phyloP scores from a whole-genome alignment of 2,797 vertebrate genomes.

The Fratercula arctica region DNA sequence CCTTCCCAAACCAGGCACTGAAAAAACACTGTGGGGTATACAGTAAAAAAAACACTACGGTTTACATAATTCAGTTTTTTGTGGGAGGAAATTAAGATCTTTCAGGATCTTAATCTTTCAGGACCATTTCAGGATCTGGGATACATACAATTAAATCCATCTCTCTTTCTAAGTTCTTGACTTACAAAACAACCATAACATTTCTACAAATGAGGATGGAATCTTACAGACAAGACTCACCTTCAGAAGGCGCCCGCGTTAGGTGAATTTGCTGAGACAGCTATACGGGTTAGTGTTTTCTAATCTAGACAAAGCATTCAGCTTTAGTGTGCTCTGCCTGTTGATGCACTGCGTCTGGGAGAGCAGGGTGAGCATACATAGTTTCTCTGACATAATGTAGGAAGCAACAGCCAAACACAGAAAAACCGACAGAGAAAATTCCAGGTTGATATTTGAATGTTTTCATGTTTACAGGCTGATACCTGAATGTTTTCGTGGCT shows the following conservation, averaged over 20 bases:
- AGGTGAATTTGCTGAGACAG: constrained; percentile 38
- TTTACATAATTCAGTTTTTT: neutral
- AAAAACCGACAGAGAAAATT: neutral
- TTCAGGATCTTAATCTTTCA: too few relatives aligned
- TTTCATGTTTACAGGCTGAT: neutral
- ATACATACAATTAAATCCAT: neutral
- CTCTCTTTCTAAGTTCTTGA: neutral
- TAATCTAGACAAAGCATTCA: constrained; percentile 48
- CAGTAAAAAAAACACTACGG: neutral
- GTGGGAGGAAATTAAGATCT: neutral
- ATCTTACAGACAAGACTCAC: constrained; percentile 22
- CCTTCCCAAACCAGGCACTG: neutral
- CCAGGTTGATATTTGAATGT: neutral
- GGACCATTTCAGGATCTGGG: too few relatives aligned
- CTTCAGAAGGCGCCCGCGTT: neutral
- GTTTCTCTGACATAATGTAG: neutral
- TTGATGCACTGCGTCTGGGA: constrained; percentile 47
- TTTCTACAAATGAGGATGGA: neutral
- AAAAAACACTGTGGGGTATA: neutral
- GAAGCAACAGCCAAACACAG: neutral
- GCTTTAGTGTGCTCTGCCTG: constrained; percentile 41
- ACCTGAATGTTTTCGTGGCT: neutral
- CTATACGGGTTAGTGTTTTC: neutral
- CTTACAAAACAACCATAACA: neutral
- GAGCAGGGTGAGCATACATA: neutral